phyloP scores from a whole-genome alignment of 2,888 invertebrate genomes.

The Isotomurus palustris region DNA sequence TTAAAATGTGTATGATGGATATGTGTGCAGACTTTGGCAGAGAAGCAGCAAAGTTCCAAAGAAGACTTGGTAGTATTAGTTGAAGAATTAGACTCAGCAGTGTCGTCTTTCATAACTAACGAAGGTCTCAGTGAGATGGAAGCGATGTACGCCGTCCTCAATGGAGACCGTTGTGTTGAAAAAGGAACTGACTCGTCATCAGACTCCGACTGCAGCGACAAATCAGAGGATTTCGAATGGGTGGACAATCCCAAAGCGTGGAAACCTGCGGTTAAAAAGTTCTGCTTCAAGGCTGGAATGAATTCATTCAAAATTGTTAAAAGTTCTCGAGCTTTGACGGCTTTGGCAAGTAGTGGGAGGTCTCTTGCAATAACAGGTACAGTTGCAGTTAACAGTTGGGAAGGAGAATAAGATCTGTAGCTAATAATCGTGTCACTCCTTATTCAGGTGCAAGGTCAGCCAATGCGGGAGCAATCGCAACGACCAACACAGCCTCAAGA shows the following conservation, averaged over 20 bases:
- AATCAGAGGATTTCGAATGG: not conserved
- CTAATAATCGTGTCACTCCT: not conserved
- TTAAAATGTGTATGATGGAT: too few species aligned
- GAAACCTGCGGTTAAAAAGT: not conserved
- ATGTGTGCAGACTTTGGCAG: too few species aligned
- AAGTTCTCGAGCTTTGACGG: not conserved
- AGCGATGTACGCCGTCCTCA: not conserved
- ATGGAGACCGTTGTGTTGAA: not conserved
- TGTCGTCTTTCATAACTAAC: not conserved
- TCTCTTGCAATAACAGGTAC: not conserved
- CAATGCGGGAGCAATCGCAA: not conserved
- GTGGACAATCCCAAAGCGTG: not conserved
- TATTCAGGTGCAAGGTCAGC: not conserved
- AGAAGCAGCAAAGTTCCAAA: too few species aligned
- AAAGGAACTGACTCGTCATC: not conserved
- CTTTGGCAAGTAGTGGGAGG: not conserved
- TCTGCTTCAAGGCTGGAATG: not conserved
- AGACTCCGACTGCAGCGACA: not conserved
- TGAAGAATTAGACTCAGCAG: not conserved
- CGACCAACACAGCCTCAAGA: not conserved
- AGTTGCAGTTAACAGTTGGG: too few species aligned
- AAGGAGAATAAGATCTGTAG: not conserved
- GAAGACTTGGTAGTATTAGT: not conserved
- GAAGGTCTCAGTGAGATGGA: not conserved
- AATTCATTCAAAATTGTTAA: conserved; percentile 3